These are phyloP conservation scores for Cricetomys ansorgei DNA, from an alignment of 2,113 vertebrate genomes.

Conservation along the genomic window DNA sequence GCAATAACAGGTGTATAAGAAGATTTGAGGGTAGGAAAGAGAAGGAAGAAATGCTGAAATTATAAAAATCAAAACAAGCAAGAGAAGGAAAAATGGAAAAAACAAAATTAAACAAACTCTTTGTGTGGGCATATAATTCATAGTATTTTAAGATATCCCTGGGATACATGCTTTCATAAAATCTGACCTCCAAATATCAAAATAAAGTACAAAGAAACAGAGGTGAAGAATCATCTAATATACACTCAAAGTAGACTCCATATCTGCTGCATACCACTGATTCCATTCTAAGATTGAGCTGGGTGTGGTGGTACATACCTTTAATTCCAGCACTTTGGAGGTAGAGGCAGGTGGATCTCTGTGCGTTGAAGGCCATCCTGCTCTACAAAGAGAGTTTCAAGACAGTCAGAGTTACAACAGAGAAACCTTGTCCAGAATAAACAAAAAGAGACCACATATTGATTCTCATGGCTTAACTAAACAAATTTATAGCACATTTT, in stretches of 20 bases:
- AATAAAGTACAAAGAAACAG: background rate
- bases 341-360: no score
- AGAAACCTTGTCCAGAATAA: no score
- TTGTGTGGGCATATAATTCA: no score
- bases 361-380: no score
- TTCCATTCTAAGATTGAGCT: background rate
- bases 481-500: background rate
- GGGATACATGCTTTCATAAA: background rate
- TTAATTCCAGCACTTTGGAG: no score
- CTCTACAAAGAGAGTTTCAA: no score
- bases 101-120: background rate
- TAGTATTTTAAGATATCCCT: background rate
- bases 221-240: background rate
- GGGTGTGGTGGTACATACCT: no score
- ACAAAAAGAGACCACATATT: no score
- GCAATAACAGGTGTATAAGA: background rate
- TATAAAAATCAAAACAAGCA: background rate
- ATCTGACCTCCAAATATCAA: background rate
- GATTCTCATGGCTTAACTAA: background rate
- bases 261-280: rapidly evolving
- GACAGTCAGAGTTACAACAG: no score
- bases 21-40: background rate
- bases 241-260: background rate
- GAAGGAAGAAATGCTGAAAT: background rate
- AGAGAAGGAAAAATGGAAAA: background rate